Conservation (phyloP, 2,113 vertebrate species). For the Dendrocopos noguchii region DNA sequence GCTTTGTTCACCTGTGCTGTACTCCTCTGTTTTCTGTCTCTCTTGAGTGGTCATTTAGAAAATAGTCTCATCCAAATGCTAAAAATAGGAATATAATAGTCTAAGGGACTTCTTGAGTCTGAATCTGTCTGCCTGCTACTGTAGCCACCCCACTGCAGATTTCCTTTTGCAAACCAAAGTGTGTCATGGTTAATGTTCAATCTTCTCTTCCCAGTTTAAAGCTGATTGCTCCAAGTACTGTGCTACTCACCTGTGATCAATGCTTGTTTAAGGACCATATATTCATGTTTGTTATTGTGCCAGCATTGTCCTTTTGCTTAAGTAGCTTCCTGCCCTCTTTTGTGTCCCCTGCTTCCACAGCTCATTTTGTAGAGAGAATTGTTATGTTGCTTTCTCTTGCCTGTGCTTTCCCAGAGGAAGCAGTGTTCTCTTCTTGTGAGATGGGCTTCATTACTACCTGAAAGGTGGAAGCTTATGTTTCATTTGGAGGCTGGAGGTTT, state of each 20-base stretch:
- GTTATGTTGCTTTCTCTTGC: accelerated
- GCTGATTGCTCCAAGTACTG: background rate
- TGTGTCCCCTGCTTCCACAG: background rate
- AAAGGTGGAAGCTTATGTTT: background rate
- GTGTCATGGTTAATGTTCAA: background rate
- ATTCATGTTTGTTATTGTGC: background rate
- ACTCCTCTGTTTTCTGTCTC: background rate
- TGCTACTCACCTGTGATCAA: background rate
- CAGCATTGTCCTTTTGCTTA: background rate
- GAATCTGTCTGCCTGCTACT: background rate
- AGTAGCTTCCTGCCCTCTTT: background rate
- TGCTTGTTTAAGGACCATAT: background rate
- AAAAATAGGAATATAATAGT: background rate
- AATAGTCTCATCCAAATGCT: background rate
- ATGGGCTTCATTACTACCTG: background rate
- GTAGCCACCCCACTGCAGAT: background rate
- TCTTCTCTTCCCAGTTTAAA: background rate
- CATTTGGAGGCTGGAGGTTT: background rate
- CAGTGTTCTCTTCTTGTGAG: background rate
- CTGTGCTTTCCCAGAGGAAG: background rate
- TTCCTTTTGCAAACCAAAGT: background rate
- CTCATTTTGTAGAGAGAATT: background rate
- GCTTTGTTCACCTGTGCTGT: background rate
- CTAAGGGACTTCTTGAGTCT: background rate
- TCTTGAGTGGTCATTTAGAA: background rate